Evolutionary conservation across 1,140 invertebrate genomes (phyloP), one percentile per base, ranked within the genome.

Genomic region (Zaprionus nigranus): DNA sequence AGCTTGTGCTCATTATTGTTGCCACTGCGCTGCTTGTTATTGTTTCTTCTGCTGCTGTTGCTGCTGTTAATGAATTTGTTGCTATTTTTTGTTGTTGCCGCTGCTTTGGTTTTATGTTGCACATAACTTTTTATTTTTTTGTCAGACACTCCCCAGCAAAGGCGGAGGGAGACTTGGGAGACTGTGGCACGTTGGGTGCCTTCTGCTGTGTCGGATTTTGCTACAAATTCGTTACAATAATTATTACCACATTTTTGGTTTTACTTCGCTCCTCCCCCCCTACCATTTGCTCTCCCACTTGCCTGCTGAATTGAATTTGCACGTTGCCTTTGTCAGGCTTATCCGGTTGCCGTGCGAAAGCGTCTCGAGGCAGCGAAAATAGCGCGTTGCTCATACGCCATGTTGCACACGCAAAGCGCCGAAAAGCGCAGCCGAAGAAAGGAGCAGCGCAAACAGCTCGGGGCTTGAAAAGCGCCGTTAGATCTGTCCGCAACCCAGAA

Each of bases 371-470:
- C 84, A 81, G 80, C 6, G 79, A 74, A 83, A 87, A 87, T 84
- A 81, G 78, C 78, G 59, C 61, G 63, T 79, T 59, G 85, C 84
- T 76, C 84, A 84, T 84, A 90, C 84, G 85, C 84, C 78, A 62
- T 64, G 85, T 81, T 84, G 85, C 67, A 83, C 80, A 69, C 51
- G 49, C 60, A 71, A 64, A 68, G 63, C 59, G 54, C 73, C 73
- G 40, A 71, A 75, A 64, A 71, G 67, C 40, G 15, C 38, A 49
- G 11, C 12, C 22, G 26, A 67, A 56, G 58, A 74, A 74, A 28
- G 54, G 54, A 60, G 54, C 64, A 69, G 28, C 54, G 68, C 74
- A 73, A 72, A 76, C 74, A 73, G 74, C 57, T 66, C 40, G 54
- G 36, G 57, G 72, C 66, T 51, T 57, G 62, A 26, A 61, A 61